A percentile compares a stretch with the other conserved stretches of the same genome.
phyloP scores from a whole-genome alignment of 1,140 invertebrate species.

The Drosophila sucinea region DNA sequence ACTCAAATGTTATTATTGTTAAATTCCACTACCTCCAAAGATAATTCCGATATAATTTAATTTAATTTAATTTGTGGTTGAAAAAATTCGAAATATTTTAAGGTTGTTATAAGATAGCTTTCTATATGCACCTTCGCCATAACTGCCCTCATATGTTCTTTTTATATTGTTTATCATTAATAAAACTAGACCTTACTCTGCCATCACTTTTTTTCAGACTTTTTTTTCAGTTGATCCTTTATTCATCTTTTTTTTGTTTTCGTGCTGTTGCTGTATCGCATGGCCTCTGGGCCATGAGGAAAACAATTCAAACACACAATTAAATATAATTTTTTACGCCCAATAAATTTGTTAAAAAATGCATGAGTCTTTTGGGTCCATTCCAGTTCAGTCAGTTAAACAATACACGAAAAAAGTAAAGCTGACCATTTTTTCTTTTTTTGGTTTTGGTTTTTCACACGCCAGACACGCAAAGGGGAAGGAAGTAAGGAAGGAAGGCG shows the following conservation, averaged over 20 bases:
- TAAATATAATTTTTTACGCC: slow-evolving; percentile 67
- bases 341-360: slow-evolving; percentile 74
- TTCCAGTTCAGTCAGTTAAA: slow-evolving; percentile 42
- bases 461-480: slow-evolving; percentile 43
- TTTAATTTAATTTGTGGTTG: no score
- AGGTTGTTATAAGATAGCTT: no score
- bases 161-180: neutral
- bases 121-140: no score
- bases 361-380: slow-evolving; percentile 44
- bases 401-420: slow-evolving; percentile 59
- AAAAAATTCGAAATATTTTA: no score
- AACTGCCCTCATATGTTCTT: no score
- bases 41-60: no score
- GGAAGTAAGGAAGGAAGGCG: neutral
- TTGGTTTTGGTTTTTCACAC: slow-evolving; percentile 44
- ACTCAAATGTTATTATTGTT: no score
- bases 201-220: no score
- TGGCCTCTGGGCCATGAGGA: slow-evolving; percentile 23
- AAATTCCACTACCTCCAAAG: no score
- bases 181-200: neutral
- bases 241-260: neutral
- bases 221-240: neutral
- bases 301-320: slow-evolving; percentile 60
- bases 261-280: slow-evolving; percentile 4
- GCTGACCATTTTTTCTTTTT: slow-evolving; percentile 51